Evolutionary conservation across 2,888 invertebrate species (phyloP), one percentile per base, ranked within the genome.

Genomic region (Harpalus rubripes): DNA sequence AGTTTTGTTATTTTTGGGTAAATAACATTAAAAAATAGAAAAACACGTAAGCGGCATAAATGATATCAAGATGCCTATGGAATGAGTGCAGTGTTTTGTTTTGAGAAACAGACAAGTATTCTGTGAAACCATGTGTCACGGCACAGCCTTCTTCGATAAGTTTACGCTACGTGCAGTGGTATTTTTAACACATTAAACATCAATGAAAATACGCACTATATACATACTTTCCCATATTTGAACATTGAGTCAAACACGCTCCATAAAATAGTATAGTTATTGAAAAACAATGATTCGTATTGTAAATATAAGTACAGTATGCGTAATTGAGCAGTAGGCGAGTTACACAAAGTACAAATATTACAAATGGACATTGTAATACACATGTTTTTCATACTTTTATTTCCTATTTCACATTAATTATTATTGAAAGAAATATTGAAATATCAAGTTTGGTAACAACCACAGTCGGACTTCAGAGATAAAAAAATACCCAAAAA

Each of bases 101-200:
- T 74, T 74, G 44, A 18, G 72, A 74, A 44, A 41, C 44, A 74
- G 44, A 16, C 44, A 74, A 44, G 10, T 74, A 74, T 74, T 74
- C 72, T 22, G 18, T 41, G 72, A 74, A 74, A 44, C 10, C 44
- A 15, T 15, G 32, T 74, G 72, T 74, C 72, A 74, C 41, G 16
- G 72, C 72, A 74, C 41, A 44, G 72, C 8, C 44, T 44, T 18
- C 72, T 74, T 74, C 72, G 72, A 74, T 74, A 44, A 44, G 72
- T 74, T 74, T 74, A 74, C 72, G 72, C 44, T 74, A 74, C 41
- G 41, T 18, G 18, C 72, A 41, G 18, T 41, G 44, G 72, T 74
- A 74, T 74, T 74, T 74, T 74, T 74, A 74, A 74, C 44, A 74
- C 72, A 44, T 74, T 74, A 74, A 44, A 74, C 72, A 74, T 74